phyloP scores from a whole-genome alignment of 2,888 invertebrate genomes.

The Stenolophus ochropezus region DNA sequence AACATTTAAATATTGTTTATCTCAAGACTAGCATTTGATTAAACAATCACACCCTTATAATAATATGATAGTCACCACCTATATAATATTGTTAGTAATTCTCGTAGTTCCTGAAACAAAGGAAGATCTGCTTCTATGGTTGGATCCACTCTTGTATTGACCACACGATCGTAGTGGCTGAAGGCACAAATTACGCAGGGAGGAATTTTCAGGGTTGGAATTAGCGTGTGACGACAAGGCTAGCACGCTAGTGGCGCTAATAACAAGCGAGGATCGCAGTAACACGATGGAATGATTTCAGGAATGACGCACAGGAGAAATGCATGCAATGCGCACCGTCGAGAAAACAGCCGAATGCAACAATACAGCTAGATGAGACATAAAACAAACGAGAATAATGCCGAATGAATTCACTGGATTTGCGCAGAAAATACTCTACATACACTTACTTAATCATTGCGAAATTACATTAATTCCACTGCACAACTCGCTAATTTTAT shows the following conservation, averaged over 20 bases:
- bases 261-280: background rate
- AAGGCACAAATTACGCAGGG: too few relatives aligned
- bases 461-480: slow-evolving; percentile 44
- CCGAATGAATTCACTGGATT: slow-evolving; percentile 32
- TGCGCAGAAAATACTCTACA: slow-evolving; percentile 33
- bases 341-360: slow-evolving; percentile 33
- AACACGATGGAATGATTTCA: slow-evolving; percentile 22
- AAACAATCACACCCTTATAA: too few relatives aligned
- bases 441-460: slow-evolving; percentile 43
- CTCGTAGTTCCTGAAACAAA: too few relatives aligned
- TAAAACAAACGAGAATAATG: slow-evolving; percentile 36
- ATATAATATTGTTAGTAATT: too few relatives aligned
- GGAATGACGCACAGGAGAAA: slow-evolving; percentile 36
- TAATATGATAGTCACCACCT: too few relatives aligned
- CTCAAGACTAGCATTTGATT: too few relatives aligned
- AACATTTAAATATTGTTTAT: too few relatives aligned
- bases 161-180: too few relatives aligned
- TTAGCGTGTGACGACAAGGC: background rate
- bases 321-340: slow-evolving; percentile 13
- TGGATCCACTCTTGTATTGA: too few relatives aligned
- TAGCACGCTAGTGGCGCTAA: background rate
- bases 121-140: too few relatives aligned
- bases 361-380: slow-evolving; percentile 21
- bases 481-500: slow-evolving; percentile 38
- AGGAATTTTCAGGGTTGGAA: background rate